A percentile compares a stretch with the other conserved stretches of the same genome.
Conservation (phyloP, 2,888 invertebrate species). For the Dicyrtoma fusca region DNA sequence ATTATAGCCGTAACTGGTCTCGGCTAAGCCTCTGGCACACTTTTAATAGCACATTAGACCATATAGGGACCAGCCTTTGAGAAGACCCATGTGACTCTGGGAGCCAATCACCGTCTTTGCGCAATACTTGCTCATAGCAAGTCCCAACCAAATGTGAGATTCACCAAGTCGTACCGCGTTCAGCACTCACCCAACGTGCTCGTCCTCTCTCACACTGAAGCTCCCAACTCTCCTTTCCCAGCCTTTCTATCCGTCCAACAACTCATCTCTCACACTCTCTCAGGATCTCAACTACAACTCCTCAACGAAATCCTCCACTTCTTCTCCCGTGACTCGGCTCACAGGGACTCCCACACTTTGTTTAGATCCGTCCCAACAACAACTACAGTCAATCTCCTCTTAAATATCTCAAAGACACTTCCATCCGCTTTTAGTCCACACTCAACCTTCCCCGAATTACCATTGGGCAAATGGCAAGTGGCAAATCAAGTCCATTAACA, state of each 20-base stretch:
- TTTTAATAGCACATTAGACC: conserved; percentile 59
- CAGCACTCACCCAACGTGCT: conserved; percentile 28
- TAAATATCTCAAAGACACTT: conserved; percentile 25
- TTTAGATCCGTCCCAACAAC: conserved; percentile 32
- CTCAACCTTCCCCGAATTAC: neutral
- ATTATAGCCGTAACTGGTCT: conserved; percentile 58
- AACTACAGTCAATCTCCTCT: conserved; percentile 32
- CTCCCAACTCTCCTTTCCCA: neutral
- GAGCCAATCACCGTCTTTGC: conserved; percentile 48
- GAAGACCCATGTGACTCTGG: conserved; percentile 47
- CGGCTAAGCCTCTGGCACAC: conserved; percentile 59
- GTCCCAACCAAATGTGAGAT: conserved; percentile 34
- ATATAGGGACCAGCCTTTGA: conserved; percentile 56
- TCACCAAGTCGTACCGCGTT: conserved; percentile 19
- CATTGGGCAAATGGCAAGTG: neutral
- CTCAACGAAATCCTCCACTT: conserved; percentile 5
- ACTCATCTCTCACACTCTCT: neutral
- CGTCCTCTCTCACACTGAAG: conserved; percentile 47
- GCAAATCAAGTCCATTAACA: conserved; percentile 24
- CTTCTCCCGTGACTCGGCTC: neutral
- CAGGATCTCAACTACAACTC: neutral
- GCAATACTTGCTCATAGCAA: conserved; percentile 43
- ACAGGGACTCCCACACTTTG: conserved; percentile 31
- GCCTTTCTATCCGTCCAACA: neutral
- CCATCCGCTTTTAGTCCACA: neutral